Evolutionary conservation across 2,113 vertebrate genomes (phyloP).

Genomic region (Petaurus breviceps): DNA sequence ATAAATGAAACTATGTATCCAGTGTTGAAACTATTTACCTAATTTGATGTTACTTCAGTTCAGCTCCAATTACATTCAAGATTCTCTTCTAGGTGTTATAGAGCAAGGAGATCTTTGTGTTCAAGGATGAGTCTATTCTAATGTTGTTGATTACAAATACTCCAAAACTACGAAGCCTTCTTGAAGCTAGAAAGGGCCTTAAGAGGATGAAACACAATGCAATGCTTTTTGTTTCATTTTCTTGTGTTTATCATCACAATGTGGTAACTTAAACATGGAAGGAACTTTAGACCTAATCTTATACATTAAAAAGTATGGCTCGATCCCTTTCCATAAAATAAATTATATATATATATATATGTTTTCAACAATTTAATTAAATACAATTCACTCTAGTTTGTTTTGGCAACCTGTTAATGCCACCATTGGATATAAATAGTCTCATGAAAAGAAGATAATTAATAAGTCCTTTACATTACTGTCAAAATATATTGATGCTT

Average conservation of each 20-base stretch:
- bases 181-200: neutral
- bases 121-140: neutral
- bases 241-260: neutral
- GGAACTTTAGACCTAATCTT: slow-evolving; percentile 57
- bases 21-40: neutral
- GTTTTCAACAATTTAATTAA: slow-evolving; percentile 83
- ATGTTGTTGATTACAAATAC: neutral
- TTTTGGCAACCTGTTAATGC: slow-evolving; percentile 84
- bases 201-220: neutral
- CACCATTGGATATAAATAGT: slow-evolving; percentile 83
- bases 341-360: slow-evolving; percentile 76
- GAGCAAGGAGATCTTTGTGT: neutral
- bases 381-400: slow-evolving; percentile 84
- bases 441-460: slow-evolving; percentile 82
- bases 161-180: neutral
- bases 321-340: slow-evolving; percentile 75
- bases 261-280: neutral
- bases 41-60: neutral
- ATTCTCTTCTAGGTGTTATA: neutral
- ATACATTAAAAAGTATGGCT: slow-evolving; percentile 71
- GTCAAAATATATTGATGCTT: slow-evolving; percentile 72
- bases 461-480: slow-evolving; percentile 82
- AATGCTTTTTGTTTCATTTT: neutral
- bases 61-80: neutral
- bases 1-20: neutral